These are phyloP conservation scores for Helleia helle DNA, from an alignment of 2,888 invertebrate genomes.

Conservation along the genomic window DNA sequence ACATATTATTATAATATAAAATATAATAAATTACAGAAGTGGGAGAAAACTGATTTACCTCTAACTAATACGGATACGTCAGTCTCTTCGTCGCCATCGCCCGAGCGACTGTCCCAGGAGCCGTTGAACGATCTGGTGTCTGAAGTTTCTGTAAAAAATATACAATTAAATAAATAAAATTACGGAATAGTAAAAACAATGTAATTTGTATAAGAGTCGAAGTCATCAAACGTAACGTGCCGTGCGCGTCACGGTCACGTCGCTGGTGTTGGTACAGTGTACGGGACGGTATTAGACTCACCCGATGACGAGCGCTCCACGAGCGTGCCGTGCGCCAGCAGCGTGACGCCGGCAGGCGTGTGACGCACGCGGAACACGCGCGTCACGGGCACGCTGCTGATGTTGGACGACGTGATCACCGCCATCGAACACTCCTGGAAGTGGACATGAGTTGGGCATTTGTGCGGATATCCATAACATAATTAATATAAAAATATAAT, in stretches of 20 bases:
- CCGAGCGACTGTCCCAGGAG: slow-evolving; percentile 46
- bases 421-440: slow-evolving; percentile 84
- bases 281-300: too few relatives aligned
- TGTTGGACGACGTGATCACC: slow-evolving; percentile 88
- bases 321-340: slow-evolving; percentile 73
- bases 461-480: too few relatives aligned
- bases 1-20: too few relatives aligned
- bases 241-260: too few relatives aligned
- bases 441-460: too few relatives aligned
- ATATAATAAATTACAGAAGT: too few relatives aligned
- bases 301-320: slow-evolving; percentile 41
- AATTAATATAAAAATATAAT: too few relatives aligned
- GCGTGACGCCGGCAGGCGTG: slow-evolving; percentile 76
- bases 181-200: too few relatives aligned
- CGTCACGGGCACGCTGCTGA: slow-evolving; percentile 85
- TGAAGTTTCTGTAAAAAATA: slow-evolving; percentile 31
- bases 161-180: not conserved
- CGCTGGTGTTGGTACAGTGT: too few relatives aligned
- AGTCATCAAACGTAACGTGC: too few relatives aligned
- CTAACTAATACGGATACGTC: slow-evolving; percentile 42
- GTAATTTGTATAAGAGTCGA: too few relatives aligned
- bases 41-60: too few relatives aligned
- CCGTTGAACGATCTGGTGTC: slow-evolving; percentile 51
- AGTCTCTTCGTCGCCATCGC: slow-evolving; percentile 46
- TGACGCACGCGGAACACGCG: slow-evolving; percentile 82